Evolutionary conservation across 2,888 invertebrate genomes (phyloP), one percentile per base, ranked within the genome.

Genomic region (Magallana nippona): DNA sequence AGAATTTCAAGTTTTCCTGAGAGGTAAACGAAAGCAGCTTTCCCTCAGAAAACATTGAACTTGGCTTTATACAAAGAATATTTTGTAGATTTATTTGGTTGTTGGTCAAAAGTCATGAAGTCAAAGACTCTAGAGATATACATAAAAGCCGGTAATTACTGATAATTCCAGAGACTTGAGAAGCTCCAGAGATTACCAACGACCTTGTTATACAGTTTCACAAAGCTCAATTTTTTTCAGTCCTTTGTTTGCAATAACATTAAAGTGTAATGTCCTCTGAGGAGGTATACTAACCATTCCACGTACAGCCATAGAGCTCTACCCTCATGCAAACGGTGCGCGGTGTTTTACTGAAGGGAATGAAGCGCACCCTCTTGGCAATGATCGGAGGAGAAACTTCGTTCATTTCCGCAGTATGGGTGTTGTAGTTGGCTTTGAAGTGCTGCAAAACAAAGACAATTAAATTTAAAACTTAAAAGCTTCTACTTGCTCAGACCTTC

Each of bases 251-350:
- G 1, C 5, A 1, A 3, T 11, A 78, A 19, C 27, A 2, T 15
- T 32, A 11, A 78, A 78, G 55, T 55, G 78, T 55, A 56, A 19
- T 55, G 22, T 78, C 27, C 55, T 55, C n/a, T 55, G 19, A 55
- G 44, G 44, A 19, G n/a, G 55, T 13, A 32, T 15, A 95, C 95
- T 96, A 95, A 97, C 97, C 96, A 93, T 96, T 96, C 96, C 97
- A 97, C 77, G 95, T 95, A 93, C 98, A 98, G 32, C 98, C 98
- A 94, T 97, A 98, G 55, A 98, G 94, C 94, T 98, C 98, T 57
- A 98, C 97, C 86, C 98, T 95, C 97, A 98, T 97, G 95, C 98
- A 98, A 82, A 98, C 97, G 0, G 97, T 98, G 22, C 98, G 95
- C 8, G 96, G 96, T 92, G 97, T 96, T 87, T 96, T 96, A 93